A percentile compares a stretch with the other conserved stretches of the same genome.
Evolutionary conservation across 2,888 invertebrate species (phyloP).

Genomic region (Meloe dianella): DNA sequence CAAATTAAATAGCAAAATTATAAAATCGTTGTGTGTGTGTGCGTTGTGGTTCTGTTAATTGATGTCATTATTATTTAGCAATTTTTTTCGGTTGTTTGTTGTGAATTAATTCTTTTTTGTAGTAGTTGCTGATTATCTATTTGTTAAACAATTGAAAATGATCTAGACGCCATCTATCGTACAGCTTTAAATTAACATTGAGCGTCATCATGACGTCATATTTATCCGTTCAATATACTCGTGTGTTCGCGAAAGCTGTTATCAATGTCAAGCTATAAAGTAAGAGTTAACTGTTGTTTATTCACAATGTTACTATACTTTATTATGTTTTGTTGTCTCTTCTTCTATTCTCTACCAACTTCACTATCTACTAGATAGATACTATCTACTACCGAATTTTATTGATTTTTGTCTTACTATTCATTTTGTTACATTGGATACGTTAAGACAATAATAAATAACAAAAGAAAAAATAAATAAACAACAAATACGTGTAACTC

Average conservation of each 20-base stretch:
- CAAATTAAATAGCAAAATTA: neutral
- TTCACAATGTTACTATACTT: constrained; percentile 26
- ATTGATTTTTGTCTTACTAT: no score
- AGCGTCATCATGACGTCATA: constrained; percentile 31
- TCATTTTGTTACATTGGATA: no score
- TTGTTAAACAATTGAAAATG: neutral
- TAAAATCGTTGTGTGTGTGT: no score
- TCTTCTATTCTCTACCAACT: neutral
- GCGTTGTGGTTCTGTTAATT: no score
- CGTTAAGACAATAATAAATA: no score
- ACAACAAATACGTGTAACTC: no score
- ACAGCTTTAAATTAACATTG: constrained; percentile 7
- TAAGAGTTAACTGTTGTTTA: constrained; percentile 35
- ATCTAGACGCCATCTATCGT: constrained; percentile 17
- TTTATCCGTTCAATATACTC: constrained; percentile 23
- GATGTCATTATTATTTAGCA: no score
- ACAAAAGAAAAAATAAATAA: no score
- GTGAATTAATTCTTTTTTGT: no score
- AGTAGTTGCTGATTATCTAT: no score
- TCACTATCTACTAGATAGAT: neutral
- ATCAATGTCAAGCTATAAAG: constrained; percentile 34
- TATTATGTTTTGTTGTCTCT: neutral
- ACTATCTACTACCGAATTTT: no score
- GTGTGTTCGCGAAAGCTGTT: constrained; percentile 33
- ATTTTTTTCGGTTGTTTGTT: no score